Conservation (phyloP, 2,797 vertebrate genomes). For the Sciurus vulgaris region DNA sequence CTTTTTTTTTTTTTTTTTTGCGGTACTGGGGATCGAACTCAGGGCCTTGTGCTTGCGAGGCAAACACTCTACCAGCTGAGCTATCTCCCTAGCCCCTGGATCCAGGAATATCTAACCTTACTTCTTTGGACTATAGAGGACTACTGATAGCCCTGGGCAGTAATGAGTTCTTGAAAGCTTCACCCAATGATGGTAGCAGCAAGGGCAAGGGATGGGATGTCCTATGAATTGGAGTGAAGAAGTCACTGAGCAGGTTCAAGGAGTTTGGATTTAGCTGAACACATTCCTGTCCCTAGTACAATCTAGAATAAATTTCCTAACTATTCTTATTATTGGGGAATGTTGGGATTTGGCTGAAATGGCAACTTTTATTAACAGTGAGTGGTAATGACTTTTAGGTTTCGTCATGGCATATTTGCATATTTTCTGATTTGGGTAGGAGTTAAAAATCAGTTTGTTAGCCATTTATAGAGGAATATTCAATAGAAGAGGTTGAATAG, state of each 20-base stretch:
- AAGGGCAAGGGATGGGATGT: not conserved
- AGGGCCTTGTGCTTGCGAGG: no score
- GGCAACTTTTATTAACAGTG: not conserved
- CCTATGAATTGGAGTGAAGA: not conserved
- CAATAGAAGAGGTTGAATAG: constrained; percentile 9
- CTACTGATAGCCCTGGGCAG: no score
- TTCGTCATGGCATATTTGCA: not conserved
- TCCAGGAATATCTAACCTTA: not conserved
- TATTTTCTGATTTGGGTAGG: not conserved
- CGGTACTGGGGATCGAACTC: no score
- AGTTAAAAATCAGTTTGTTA: constrained; percentile 44
- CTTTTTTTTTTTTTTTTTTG: no score
- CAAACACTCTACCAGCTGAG: no score
- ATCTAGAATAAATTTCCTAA: not conserved
- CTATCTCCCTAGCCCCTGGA: no score
- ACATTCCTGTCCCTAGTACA: not conserved
- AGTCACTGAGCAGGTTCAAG: not conserved
- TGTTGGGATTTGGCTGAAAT: not conserved
- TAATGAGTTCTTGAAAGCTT: not conserved
- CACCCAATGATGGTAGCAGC: not conserved
- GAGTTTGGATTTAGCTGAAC: not conserved
- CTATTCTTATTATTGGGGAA: not conserved
- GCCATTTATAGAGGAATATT: not conserved
- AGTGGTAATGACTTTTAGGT: not conserved
- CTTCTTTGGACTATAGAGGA: not conserved